These are phyloP conservation scores for Gymnoscelis rufifasciata DNA, from an alignment of 2,888 invertebrate genomes.

Conservation along the genomic window DNA sequence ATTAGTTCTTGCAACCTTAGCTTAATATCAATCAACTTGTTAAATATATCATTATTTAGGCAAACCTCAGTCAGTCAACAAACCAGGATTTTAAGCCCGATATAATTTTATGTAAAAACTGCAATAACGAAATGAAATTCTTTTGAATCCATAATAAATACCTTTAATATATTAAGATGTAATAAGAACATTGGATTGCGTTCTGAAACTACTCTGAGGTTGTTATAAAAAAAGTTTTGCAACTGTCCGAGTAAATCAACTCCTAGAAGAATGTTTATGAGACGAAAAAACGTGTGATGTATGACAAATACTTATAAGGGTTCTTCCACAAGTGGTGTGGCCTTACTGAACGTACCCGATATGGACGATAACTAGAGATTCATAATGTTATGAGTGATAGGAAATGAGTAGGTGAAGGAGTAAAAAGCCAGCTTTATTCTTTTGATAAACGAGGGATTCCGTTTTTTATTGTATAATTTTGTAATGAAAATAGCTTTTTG, in stretches of 20 bases:
- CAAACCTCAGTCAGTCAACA: no score
- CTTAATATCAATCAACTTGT: no score
- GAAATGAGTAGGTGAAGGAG: no score
- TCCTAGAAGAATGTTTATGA: conserved; percentile 1
- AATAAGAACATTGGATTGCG: background rate
- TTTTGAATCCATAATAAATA: background rate
- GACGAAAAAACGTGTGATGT: conserved; percentile 27
- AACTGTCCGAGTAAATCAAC: conserved; percentile 29
- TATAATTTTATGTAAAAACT: background rate
- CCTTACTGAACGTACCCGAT: background rate
- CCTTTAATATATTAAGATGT: background rate
- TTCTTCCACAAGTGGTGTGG: background rate
- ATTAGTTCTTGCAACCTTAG: no score
- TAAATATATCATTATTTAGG: no score
- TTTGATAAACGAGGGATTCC: no score
- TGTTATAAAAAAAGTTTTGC: conserved; percentile 33
- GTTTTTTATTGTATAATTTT: no score
- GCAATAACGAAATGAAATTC: background rate
- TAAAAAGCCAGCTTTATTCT: no score
- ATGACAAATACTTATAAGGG: conserved; percentile 40
- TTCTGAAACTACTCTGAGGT: background rate
- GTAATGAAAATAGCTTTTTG: no score
- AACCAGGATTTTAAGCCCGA: no score
- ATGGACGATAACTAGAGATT: no score
- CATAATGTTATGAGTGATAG: no score